phyloP scores from a whole-genome alignment of 2,113 vertebrate genomes.

The Hippocampus abdominalis region DNA sequence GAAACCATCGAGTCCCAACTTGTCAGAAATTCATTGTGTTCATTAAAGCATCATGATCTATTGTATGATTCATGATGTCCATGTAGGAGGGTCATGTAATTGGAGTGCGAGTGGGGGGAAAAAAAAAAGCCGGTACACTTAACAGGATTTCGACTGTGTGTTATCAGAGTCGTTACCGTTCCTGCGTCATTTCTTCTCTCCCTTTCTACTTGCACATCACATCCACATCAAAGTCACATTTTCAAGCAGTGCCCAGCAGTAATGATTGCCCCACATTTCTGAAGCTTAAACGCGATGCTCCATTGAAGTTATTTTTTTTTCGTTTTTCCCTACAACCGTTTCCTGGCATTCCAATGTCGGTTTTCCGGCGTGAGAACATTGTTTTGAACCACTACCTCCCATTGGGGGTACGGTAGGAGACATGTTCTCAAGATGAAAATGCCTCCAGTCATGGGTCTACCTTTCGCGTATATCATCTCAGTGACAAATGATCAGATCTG shows the following conservation, averaged over 20 bases:
- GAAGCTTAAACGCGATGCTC: conserved; percentile 49
- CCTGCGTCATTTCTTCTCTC: conserved; percentile 53
- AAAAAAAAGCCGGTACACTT: conserved; percentile 45
- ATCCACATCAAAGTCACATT: conserved; percentile 65
- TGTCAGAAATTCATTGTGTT: conserved; percentile 55
- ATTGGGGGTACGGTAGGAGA: neutral
- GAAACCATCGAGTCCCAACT: conserved; percentile 41
- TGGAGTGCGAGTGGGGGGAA: conserved; percentile 37
- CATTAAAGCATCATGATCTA: conserved; percentile 68
- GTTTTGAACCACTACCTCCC: neutral
- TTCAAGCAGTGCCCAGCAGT: conserved; percentile 52
- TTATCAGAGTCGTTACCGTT: conserved; percentile 52
- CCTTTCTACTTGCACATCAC: conserved; percentile 64
- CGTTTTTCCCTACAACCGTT: conserved; percentile 13
- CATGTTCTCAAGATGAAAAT: neutral
- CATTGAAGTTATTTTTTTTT: conserved; percentile 35
- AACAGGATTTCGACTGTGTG: conserved; percentile 48
- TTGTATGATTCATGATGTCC: conserved; percentile 70
- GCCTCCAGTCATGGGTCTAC: neutral
- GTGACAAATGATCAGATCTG: neutral
- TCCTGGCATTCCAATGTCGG: conserved; percentile 25
- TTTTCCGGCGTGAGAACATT: conserved; percentile 23
- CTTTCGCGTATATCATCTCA: neutral
- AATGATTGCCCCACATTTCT: conserved; percentile 64
- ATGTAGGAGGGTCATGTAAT: conserved; percentile 63